Evolutionary conservation across 2,113 vertebrate species (phyloP).

Genomic region (Murina feae): DNA sequence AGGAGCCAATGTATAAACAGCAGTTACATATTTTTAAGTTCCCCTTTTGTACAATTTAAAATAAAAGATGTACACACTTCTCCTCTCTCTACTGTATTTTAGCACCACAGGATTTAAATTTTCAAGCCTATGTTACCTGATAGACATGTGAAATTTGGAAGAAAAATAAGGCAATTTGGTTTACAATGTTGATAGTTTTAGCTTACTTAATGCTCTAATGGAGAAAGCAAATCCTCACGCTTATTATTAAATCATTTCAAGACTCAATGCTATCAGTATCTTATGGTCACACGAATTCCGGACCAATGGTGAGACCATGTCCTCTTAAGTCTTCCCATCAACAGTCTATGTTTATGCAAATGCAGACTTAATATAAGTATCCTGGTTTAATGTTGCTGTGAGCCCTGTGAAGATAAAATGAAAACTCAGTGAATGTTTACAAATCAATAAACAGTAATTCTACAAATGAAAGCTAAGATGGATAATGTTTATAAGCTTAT

Average conservation of each 20-base stretch:
- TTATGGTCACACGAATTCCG: conserved; percentile 76
- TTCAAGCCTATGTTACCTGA: conserved; percentile 95
- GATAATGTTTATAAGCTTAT: not conserved
- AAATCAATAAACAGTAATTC: not conserved
- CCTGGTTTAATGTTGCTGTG: conserved; percentile 90
- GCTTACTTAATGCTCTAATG: conserved; percentile 86
- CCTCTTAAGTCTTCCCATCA: conserved; percentile 74
- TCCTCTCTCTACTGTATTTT: conserved; percentile 87
- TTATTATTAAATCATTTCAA: conserved; percentile 74
- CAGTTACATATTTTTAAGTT: conserved; percentile 89
- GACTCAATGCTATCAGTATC: conserved; percentile 77
- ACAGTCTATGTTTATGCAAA: conserved; percentile 72
- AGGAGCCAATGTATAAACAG: conserved; percentile 90
- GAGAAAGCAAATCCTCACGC: conserved; percentile 84
- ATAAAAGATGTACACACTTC: conserved; percentile 90
- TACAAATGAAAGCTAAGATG: not conserved
- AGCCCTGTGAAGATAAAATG: conserved; percentile 85
- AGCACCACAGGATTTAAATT: conserved; percentile 96
- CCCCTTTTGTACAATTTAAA: conserved; percentile 90
- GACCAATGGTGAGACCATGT: conserved; percentile 76
- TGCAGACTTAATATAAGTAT: conserved; percentile 66
- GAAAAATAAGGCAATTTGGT: conserved; percentile 94
- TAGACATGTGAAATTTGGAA: conserved; percentile 90
- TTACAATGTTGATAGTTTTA: conserved; percentile 89
- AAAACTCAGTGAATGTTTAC: conserved; percentile 19